Evolutionary conservation across 2,113 vertebrate species (phyloP).

Genomic region (Promerops cafer): DNA sequence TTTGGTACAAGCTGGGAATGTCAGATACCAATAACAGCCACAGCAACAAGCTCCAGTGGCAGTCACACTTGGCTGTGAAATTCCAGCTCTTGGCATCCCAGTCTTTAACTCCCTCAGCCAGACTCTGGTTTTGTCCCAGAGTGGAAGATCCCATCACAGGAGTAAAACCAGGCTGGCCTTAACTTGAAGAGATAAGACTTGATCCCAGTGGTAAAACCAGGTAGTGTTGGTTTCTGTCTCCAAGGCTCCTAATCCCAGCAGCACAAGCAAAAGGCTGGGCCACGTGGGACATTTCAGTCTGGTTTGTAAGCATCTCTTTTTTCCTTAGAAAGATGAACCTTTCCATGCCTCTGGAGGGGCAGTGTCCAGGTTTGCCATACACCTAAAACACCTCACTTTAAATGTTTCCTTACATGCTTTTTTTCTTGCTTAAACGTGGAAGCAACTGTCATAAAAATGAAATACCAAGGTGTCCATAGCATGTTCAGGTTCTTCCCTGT

Average conservation of each 20-base stretch:
- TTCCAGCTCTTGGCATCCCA: not conserved
- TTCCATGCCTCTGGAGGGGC: not conserved
- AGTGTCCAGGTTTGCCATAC: not conserved
- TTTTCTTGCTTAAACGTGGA: not conserved
- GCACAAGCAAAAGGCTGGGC: not conserved
- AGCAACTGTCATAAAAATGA: not conserved
- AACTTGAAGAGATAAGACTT: not conserved
- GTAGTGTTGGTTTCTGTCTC: not conserved
- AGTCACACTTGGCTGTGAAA: not conserved
- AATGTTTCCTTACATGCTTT: fast-evolving
- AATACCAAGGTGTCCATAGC: not conserved
- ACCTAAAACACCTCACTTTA: not conserved
- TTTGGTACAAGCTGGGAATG: not conserved
- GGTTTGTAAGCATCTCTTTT: not conserved
- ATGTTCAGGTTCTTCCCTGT: not conserved
- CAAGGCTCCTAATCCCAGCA: not conserved
- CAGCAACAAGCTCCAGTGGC: not conserved
- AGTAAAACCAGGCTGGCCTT: not conserved
- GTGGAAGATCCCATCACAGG: not conserved
- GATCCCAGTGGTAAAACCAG: not conserved
- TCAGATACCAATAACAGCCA: not conserved
- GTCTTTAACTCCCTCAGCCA: not conserved
- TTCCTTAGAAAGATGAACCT: not conserved
- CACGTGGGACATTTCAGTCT: not conserved
- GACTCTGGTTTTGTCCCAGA: not conserved